These are phyloP conservation scores for Horisme vitalbata DNA, from an alignment of 2,888 invertebrate genomes.

Conservation along the genomic window DNA sequence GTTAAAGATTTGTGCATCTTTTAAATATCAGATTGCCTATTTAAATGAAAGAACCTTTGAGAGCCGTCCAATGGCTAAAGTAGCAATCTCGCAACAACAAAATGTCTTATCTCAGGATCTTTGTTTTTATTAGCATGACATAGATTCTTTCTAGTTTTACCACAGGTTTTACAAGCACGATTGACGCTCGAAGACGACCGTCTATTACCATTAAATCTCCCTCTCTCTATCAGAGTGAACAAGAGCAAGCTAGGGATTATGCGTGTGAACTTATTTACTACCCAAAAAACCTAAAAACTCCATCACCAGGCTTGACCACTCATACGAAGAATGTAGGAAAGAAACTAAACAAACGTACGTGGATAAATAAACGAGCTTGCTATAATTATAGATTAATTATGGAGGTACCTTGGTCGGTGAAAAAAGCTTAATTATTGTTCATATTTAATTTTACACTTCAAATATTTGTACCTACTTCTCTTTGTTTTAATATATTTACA, in stretches of 20 bases:
- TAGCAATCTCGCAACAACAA: conserved; percentile 13
- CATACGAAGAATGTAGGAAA: too few species aligned
- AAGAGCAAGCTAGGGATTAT: neutral
- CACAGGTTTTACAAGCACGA: conserved; percentile 1
- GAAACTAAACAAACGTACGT: too few species aligned
- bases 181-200: neutral
- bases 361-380: too few species aligned
- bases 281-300: too few species aligned
- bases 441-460: too few species aligned
- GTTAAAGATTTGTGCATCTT: too few species aligned
- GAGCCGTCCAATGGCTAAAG: neutral
- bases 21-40: neutral
- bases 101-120: conserved; percentile 9
- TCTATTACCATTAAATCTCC: conserved; percentile 1
- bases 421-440: too few species aligned
- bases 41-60: neutral
- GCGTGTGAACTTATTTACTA: neutral
- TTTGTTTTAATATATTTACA: too few species aligned
- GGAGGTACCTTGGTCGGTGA: too few species aligned
- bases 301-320: too few species aligned
- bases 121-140: conserved; percentile 13
- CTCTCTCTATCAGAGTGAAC: neutral
- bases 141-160: conserved; percentile 10
- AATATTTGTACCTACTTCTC: too few species aligned
- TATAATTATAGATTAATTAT: too few species aligned